Evolutionary conservation across 2,888 invertebrate genomes (phyloP).

Genomic region (Apamea epomidion): DNA sequence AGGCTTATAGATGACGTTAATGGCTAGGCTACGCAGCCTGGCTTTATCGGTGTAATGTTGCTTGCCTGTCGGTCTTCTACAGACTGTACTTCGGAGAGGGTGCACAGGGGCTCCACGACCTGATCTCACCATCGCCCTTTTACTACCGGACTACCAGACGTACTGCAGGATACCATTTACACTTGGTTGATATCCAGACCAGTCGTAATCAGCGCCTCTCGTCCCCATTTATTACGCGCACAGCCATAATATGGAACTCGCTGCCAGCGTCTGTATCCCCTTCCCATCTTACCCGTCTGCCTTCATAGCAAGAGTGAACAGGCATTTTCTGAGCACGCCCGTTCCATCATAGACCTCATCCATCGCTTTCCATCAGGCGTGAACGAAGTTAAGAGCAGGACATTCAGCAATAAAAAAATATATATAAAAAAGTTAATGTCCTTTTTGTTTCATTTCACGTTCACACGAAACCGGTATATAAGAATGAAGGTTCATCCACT

Average conservation of each 20-base stretch:
- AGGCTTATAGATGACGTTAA: not conserved
- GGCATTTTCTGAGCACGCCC: no score
- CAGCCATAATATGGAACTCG: no score
- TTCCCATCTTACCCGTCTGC: no score
- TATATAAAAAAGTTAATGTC: no score
- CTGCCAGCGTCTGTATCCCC: no score
- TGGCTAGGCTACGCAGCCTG: not conserved
- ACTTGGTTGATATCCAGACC: not conserved
- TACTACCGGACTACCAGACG: not conserved
- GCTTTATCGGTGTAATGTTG: not conserved
- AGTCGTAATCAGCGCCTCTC: no score
- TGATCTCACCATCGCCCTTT: not conserved
- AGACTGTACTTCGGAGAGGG: not conserved
- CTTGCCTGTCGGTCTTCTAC: not conserved
- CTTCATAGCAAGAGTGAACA: no score
- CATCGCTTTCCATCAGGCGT: no score
- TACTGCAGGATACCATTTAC: not conserved
- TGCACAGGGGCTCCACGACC: not conserved
- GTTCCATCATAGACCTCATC: no score
- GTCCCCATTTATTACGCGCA: no score
- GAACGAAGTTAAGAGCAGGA: no score
- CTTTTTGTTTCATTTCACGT: not conserved
- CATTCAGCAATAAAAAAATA: no score
- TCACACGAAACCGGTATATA: not conserved
- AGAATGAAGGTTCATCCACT: not conserved